phyloP scores from a whole-genome alignment of 2,113 vertebrate species.

The Ginglymostoma cirratum region DNA sequence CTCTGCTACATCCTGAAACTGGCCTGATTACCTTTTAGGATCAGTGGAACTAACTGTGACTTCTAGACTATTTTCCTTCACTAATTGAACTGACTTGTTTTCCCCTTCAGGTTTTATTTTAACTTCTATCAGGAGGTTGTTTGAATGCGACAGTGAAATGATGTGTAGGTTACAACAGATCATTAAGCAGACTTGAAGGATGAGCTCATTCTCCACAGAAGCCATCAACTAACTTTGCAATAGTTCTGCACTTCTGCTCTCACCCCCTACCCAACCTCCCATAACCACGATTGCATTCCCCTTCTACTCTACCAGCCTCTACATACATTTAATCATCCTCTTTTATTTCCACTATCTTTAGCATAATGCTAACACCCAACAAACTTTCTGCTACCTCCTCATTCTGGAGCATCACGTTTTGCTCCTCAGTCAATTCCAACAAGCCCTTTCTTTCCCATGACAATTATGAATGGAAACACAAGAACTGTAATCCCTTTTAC shows the following conservation, averaged over 20 bases:
- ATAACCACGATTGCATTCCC: not conserved
- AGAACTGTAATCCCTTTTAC: not conserved
- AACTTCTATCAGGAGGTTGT: not conserved
- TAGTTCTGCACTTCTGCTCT: not conserved
- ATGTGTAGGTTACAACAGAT: not conserved
- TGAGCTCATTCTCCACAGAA: not conserved
- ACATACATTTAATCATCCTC: not conserved
- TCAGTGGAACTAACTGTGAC: not conserved
- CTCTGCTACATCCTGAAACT: not conserved
- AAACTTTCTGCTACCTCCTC: not conserved
- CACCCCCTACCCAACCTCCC: not conserved
- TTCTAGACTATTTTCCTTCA: not conserved
- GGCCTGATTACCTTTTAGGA: not conserved
- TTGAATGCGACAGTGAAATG: not conserved
- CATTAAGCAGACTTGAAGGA: not conserved
- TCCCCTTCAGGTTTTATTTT: not conserved
- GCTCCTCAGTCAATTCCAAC: not conserved
- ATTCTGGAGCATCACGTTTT: not conserved
- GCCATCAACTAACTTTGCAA: not conserved
- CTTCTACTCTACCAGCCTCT: not conserved
- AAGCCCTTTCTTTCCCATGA: not conserved
- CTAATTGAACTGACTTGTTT: not conserved
- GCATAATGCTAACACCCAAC: not conserved
- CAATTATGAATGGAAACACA: not conserved
- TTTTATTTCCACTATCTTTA: not conserved